Evolutionary conservation across 2,113 vertebrate species (phyloP), one percentile per base, ranked within the genome.

Genomic region (Diglossa brunneiventris): DNA sequence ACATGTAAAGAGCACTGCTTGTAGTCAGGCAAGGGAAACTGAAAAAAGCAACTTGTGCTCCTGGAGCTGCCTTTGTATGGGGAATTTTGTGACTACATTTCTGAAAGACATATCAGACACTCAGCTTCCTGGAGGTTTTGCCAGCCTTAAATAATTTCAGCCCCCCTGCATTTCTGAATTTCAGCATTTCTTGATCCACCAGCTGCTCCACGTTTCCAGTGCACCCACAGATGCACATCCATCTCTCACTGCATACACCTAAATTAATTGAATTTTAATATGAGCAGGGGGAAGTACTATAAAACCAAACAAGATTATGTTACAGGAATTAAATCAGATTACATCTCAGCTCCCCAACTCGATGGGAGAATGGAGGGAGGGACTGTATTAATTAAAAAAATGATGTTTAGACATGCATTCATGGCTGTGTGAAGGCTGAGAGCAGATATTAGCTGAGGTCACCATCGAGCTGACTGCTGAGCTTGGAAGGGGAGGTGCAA

Each of bases 231-330:
- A 88, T 58, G 67, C 63, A 63, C 87, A 96, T 98, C 92, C 91
- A 94, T 97, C 95, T 95, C 85, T 47, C 66, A 68, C 66, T 41
- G 62, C 87, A 76, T 89, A 92, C 91, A 92, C 90, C 28, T 58
- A 98, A 98, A 98, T 98, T 94, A 98, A 98, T 96, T 97, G 97
- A 93, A 94, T 97, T 98, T 98, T 97, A 98, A 97, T 98, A 97
- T 94, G 91, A 84, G 83, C 95, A 87, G 94, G 90, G 92, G 96
- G 93, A 97, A 98, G 96, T 95, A 96, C 91, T 83, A 75, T 33
- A 87, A 97, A 97, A 83, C 44, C 96, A 96, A 96, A 95, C 94
- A 61, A 96, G 97, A 97, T 98, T 97, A 98, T 68, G 95, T 96
- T 96, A 97, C 76, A 96, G 93, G 82, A 96, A 87, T 94, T 52